Base-by-base conservation (phyloP, 2,797 vertebrate species). In the Sternarchorhynchus goeldii region DNA sequence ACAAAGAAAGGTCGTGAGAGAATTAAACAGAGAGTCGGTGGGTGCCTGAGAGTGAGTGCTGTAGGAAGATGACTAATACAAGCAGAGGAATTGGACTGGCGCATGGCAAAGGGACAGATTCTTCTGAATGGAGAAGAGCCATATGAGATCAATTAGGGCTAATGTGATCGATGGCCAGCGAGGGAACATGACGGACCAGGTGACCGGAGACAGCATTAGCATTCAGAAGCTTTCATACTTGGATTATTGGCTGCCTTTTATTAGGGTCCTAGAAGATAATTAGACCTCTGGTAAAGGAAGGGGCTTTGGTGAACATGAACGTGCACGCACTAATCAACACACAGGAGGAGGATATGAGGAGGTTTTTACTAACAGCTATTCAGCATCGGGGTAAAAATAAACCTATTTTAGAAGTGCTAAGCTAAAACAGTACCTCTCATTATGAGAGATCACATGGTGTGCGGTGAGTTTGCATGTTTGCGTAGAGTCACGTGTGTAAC, bases 401-500 rank as follows among this genome's bases (percentile, higher is more conserved):
- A 64, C 45, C 7, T 36, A 18, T 14, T 53, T 20, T 62, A 55
- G 41, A 53, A 7, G 63, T 31, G 34, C 34, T 39, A 55, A 20
- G 20, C 34, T 79, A 75, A 67, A 75, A 74, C 55, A 62, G 45
- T 73, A 65, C 55, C 25, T 67, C 16, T 66, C 17, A 10, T 41
- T 62, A 66, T 39, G 60, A 10, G 3, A 16, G 63, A 31, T 82
- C 67, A 63, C 67, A 63, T 45, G 41, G 62, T 64, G 67, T 29
- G 60, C 62, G 50, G 68, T 18, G 72, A 69, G 71, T n/a, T 1
- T 65, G 73, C 65, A 32, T 78, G 58, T 66, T 75, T 63, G 65
- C 78, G 70, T 71, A 84, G 83, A 81, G 79, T 85, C 85, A 78
- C 78, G 45, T 82, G 79, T 83, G 65, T 73, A 85, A 79, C 12